Evolutionary conservation across 2,797 vertebrate genomes (phyloP), one percentile per base, ranked within the genome.

Genomic region (Synanceia verrucosa): DNA sequence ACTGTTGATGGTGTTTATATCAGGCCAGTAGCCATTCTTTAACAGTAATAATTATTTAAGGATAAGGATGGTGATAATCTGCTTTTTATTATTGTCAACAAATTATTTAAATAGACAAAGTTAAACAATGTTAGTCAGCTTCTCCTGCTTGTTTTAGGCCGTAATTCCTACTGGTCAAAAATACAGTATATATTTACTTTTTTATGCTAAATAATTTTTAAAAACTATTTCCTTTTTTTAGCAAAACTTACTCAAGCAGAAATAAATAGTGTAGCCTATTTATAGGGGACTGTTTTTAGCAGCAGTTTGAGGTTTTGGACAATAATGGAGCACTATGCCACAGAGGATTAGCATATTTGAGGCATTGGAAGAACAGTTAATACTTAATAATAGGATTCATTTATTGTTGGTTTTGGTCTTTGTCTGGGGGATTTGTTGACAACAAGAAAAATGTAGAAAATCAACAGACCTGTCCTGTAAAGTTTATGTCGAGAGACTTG

Each of bases 1-100:
- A n/a, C n/a, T n/a, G 39, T 73, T 67, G 29, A 57, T 76, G 58
- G 70, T 70, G 57, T 76, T 79, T 59, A 33, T 57, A 41, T 41
- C 18, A 41, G 39, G 18, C 39, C 18, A n/a, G 37, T 56, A 51
- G 60, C 48, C 24, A 44, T 76, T 83, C n/a, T 70, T 70, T 51
- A 41, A 48, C 24, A 66, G 4, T 50, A 9, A 26, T 57, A 13
- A 57, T 53, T 66, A 11, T 72, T 52, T 9, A 46, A 73, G 43
- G 37, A 44, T 69, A 24, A 67, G 31, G 9, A 19, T 60, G 62
- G 31, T 48, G 31, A 37, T 55, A 52, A 36, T 73, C 18, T 67
- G 10, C n/a, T n/a, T 57, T 72, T 43, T 48, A 2, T 37, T 52
- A 24, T 4, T 56, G 36, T 77, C 23, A 29, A 50, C 3, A 75